A percentile compares a stretch with the other conserved stretches of the same genome.
Conservation (phyloP, 2,888 invertebrate species). For the Nemapogon koenigi region DNA sequence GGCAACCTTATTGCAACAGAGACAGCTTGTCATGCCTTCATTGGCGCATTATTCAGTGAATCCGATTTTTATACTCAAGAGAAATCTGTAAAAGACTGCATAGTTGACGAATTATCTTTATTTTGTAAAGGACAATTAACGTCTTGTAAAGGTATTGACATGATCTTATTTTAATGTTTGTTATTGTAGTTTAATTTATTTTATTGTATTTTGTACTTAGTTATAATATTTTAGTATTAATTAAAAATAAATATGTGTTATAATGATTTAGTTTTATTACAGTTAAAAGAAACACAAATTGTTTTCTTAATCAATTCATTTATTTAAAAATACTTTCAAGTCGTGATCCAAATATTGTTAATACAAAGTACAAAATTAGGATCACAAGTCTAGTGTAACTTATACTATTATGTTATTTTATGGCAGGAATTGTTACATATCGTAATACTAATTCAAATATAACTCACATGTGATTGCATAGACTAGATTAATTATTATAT, state of each 20-base stretch:
- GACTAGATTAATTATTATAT: constrained; percentile 8
- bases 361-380: constrained; percentile 34
- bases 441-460: background rate
- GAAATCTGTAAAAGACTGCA: constrained; percentile 39
- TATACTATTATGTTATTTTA: background rate
- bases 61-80: constrained; percentile 25
- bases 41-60: constrained; percentile 44
- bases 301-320: constrained; percentile 27
- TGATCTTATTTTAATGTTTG: constrained; percentile 38
- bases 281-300: constrained; percentile 3
- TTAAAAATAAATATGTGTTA: background rate
- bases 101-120: constrained; percentile 38
- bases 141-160: constrained; percentile 45
- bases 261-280: background rate
- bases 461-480: constrained; percentile 1
- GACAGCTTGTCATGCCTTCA: constrained; percentile 45
- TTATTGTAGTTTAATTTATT: constrained; percentile 12
- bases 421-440: background rate
- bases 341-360: constrained; percentile 55
- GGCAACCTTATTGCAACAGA: constrained; percentile 46
- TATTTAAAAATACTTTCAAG: constrained; percentile 18
- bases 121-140: constrained; percentile 52
- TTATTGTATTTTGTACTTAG: background rate
- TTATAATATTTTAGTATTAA: background rate
- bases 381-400: constrained; percentile 37